Evolutionary conservation across 2,888 invertebrate genomes (phyloP), one percentile per base, ranked within the genome.

Genomic region (Drosophila robusta): DNA sequence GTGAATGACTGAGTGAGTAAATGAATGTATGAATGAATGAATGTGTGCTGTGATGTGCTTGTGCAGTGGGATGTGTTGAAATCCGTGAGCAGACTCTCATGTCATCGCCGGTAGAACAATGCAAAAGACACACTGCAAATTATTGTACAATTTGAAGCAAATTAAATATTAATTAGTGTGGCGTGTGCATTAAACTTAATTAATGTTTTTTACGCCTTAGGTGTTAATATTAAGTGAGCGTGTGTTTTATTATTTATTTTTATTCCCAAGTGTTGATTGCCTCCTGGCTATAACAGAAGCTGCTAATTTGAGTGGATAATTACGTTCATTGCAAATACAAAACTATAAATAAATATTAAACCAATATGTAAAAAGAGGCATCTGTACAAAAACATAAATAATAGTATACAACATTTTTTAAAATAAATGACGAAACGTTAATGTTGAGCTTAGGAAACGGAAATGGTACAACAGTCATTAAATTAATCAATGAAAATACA

Each of bases 131-230:
- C 22, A 22, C 2, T 22, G 22, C 22, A 57, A 73, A 60, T 54
- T 54, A 45, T 62, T 54, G 58, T 52, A 68, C 61, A 71, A 70
- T 78, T 78, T 73, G 50, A 71, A 68, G 70, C 61, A 69, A 75
- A 84, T 87, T 80, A 81, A 87, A 75, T 70, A 75, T 78, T 88
- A 85, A 85, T 88, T 88, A 83, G 66, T 57, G 42, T 69, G 72
- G 70, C 76, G 69, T 84, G 86, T 88, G 66, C 60, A 82, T 77
- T 67, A 62, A 60, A 67, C 44, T 78, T 75, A 86, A 86, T 88
- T 88, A 78, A 68, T 72, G 71, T 68, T 78, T 72, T 82, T 76
- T 70, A 66, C 87, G 75, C 84, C 77, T 71, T 69, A 65, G 84
- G 85, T 81, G 85, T 75, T 81, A 87, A 87, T 89, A 71, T 74